These are phyloP conservation scores for Bubalus kerabau DNA, from an alignment of 2,113 vertebrate species.

Conservation along the genomic window DNA sequence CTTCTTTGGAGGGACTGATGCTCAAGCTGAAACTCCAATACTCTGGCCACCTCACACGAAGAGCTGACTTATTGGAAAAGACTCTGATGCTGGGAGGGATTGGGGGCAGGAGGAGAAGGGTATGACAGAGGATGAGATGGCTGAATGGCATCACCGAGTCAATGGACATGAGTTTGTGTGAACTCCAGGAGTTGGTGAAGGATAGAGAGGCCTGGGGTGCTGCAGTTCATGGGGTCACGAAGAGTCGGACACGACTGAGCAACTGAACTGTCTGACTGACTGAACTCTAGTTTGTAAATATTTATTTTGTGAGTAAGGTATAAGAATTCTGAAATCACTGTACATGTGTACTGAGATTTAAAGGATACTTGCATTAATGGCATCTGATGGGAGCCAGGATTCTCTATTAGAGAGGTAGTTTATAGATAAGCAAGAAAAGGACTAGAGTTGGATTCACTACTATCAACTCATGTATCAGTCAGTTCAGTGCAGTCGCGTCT, in stretches of 20 bases:
- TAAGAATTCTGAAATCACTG: not conserved
- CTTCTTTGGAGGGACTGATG: no score
- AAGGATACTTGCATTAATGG: not conserved
- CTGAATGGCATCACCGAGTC: no score
- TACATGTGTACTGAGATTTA: not conserved
- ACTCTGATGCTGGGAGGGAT: no score
- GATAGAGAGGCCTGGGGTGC: no score
- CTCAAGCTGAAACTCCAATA: no score
- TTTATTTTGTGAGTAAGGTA: not conserved
- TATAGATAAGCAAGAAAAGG: not conserved
- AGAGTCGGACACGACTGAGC: accelerated
- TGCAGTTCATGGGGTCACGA: not conserved
- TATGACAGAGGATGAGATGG: no score
- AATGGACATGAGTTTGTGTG: not conserved
- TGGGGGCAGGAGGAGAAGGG: no score
- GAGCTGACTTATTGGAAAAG: no score
- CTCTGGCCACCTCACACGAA: no score
- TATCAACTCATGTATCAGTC: not conserved
- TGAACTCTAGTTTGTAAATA: not conserved
- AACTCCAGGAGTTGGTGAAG: no score
- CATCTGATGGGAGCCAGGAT: not conserved
- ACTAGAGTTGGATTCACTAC: not conserved
- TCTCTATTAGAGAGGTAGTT: not conserved
- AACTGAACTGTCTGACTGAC: no score
- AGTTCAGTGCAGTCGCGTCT: no score